Conservation (phyloP, 2,888 invertebrate genomes). For the Smittia sp. region DNA sequence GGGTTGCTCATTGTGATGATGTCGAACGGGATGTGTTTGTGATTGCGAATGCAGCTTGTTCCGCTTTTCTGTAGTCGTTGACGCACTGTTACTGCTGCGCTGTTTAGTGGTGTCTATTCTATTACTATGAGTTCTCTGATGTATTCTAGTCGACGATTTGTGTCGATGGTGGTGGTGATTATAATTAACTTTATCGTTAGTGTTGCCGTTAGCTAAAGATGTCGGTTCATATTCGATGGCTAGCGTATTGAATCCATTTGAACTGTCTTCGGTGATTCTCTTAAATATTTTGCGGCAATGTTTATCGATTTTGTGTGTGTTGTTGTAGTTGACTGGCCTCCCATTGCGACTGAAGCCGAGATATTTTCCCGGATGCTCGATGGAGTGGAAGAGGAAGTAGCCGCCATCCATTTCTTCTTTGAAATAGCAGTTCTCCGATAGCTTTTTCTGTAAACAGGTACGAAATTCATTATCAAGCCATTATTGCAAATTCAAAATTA, state of each 20-base stretch:
- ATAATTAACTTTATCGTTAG: neutral
- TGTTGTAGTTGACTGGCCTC: slow-evolving; percentile 47
- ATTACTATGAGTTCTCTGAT: slow-evolving; percentile 37
- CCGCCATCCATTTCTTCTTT: slow-evolving; percentile 53
- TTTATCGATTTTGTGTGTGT: slow-evolving; percentile 5
- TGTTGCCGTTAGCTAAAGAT: neutral
- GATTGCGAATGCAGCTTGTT: neutral
- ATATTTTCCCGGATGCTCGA: slow-evolving; percentile 51
- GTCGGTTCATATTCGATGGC: neutral
- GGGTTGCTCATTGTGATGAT: slow-evolving; percentile 34
- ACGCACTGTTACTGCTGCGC: neutral
- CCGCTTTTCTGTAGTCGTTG: neutral
- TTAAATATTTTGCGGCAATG: slow-evolving; percentile 33
- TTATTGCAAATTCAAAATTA: no score
- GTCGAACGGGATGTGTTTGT: slow-evolving; percentile 19
- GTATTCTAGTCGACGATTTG: slow-evolving; percentile 12
- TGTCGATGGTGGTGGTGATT: neutral
- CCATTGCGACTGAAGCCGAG: slow-evolving; percentile 53
- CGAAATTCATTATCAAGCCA: neutral
- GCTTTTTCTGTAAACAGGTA: slow-evolving; percentile 48
- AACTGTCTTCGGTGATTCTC: slow-evolving; percentile 34
- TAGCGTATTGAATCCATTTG: slow-evolving; percentile 27
- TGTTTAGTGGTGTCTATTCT: slow-evolving; percentile 27
- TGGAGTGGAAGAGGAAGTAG: slow-evolving; percentile 53
- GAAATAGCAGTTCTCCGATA: slow-evolving; percentile 53